Evolutionary conservation across 2,113 vertebrate species (phyloP).

Genomic region (Corydoras maculifer): DNA sequence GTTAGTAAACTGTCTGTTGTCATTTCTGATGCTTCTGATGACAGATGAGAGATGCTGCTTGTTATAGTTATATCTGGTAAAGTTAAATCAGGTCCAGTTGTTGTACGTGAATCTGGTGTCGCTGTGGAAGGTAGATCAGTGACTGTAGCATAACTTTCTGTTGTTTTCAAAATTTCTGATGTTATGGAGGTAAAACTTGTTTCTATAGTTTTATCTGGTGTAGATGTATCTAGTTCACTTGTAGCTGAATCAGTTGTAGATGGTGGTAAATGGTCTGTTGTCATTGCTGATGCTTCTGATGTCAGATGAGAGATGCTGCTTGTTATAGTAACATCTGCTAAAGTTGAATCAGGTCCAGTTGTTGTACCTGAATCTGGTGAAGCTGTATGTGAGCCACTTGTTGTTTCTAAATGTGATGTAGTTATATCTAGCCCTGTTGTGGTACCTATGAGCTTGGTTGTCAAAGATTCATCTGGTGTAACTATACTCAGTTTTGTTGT

Average conservation of each 20-base stretch:
- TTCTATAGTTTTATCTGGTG: too few species aligned
- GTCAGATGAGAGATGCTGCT: too few species aligned
- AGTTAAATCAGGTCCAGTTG: not conserved
- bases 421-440: not conserved
- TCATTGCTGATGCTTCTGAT: too few species aligned
- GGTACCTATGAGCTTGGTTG: not conserved
- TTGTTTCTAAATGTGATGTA: not conserved
- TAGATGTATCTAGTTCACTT: not conserved
- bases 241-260: not conserved
- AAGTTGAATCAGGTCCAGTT: not conserved
- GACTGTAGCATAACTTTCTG: not conserved
- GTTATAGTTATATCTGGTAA: too few species aligned
- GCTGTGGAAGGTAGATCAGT: not conserved
- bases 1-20: not conserved
- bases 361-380: too few species aligned
- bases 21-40: too few species aligned
- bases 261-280: not conserved
- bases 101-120: not conserved
- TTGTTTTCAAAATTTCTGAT: not conserved
- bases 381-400: too few species aligned
- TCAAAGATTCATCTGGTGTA: not conserved
- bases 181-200: too few species aligned
- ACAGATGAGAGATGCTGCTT: too few species aligned
- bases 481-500: not conserved
- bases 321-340: too few species aligned